phyloP scores from a whole-genome alignment of 2,888 invertebrate genomes.

The Scotopteryx bipunctaria region DNA sequence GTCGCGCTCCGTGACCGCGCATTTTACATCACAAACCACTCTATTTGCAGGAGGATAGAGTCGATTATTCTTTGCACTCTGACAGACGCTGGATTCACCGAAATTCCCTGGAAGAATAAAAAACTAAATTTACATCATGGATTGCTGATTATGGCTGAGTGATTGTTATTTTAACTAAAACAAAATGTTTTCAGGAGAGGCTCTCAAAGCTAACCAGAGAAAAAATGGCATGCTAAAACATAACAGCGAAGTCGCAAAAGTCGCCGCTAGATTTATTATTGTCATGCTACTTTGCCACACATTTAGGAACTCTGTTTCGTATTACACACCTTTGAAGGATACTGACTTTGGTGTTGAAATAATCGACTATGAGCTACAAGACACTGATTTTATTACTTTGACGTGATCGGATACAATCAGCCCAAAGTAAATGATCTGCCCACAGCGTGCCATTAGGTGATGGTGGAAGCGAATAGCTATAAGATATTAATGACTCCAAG shows the following conservation, averaged over 20 bases:
- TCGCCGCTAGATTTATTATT: too few species aligned
- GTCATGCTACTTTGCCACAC: too few species aligned
- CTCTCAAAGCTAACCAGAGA: too few species aligned
- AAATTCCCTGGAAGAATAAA: conserved; percentile 9
- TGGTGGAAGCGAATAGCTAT: conserved; percentile 21
- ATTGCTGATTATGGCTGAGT: too few species aligned
- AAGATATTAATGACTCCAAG: conserved; percentile 29
- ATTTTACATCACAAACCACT: conserved; percentile 42
- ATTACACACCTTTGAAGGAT: too few species aligned
- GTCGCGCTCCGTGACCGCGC: conserved; percentile 42
- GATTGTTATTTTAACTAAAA: too few species aligned
- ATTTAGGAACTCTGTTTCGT: too few species aligned
- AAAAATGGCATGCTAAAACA: too few species aligned
- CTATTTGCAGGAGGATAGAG: conserved; percentile 9
- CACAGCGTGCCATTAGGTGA: conserved; percentile 20
- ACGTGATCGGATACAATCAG: conserved; percentile 33
- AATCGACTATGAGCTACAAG: not conserved
- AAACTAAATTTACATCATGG: too few species aligned
- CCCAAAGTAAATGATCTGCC: conserved; percentile 29
- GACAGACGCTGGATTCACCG: not conserved
- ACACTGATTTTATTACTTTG: conserved; percentile 19
- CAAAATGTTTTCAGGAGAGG: too few species aligned
- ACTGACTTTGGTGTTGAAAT: too few species aligned
- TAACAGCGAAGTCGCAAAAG: too few species aligned
- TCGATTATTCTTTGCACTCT: conserved; percentile 4